Percentiles rank a stretch among this genome's conserved stretches.
Conservation (phyloP, 53 echinoderm and acorn worm species). For the Stichopus horrens region DNA sequence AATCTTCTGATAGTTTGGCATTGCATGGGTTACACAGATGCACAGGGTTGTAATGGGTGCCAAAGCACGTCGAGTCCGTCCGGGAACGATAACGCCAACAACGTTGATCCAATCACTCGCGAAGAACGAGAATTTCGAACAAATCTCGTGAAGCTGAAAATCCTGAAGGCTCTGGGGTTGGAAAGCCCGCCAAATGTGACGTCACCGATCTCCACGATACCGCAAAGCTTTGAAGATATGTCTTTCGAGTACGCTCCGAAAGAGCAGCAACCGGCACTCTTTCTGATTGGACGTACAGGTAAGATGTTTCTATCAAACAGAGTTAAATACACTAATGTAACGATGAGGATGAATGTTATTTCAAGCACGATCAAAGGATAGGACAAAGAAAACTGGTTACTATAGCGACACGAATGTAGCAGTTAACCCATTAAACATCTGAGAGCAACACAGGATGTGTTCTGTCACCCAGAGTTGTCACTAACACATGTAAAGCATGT, state of each 20-base stretch:
- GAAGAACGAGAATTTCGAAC: conserved; percentile 26
- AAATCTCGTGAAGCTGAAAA: conserved; percentile 13
- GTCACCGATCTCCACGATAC: conserved; percentile 1
- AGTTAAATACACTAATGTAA: no score
- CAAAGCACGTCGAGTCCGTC: neutral
- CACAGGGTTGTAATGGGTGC: neutral
- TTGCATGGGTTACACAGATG: neutral
- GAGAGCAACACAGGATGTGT: no score
- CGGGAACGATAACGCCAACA: neutral
- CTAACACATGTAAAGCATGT: no score
- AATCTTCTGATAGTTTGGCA: neutral
- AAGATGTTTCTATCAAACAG: neutral
- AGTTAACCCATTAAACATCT: no score
- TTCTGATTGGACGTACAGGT: conserved; percentile 24
- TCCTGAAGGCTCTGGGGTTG: conserved; percentile 13
- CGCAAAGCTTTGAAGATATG: conserved; percentile 18
- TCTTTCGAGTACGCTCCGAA: conserved; percentile 12
- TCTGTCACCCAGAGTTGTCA: no score
- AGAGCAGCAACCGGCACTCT: neutral
- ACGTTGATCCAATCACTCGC: neutral
- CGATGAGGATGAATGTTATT: no score
- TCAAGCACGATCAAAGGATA: no score
- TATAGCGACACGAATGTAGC: no score
- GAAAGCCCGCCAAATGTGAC: conserved; percentile 29
- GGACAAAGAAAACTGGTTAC: no score